These are phyloP conservation scores for Bicyclus anynana DNA, from an alignment of 1,140 invertebrate genomes.

Conservation along the genomic window DNA sequence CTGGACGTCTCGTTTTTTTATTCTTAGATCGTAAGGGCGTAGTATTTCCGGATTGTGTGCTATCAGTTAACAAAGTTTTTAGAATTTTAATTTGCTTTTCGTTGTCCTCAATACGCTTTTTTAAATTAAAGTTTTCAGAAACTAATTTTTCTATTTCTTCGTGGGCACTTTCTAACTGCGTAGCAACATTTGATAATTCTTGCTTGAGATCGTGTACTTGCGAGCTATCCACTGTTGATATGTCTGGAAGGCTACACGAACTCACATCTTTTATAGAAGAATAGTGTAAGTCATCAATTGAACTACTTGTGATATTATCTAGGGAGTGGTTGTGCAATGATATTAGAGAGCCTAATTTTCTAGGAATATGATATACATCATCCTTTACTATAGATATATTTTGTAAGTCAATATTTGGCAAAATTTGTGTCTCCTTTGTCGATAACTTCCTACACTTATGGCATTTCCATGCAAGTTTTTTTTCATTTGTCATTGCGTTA, in stretches of 20 bases:
- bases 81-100: background rate
- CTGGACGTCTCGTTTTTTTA: no score
- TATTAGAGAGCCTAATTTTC: background rate
- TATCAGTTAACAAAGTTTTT: background rate
- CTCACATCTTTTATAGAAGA: background rate
- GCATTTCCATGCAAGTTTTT: background rate
- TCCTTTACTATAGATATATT: no score
- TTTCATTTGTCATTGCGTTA: background rate
- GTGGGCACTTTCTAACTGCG: background rate
- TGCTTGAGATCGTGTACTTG: background rate
- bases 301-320: background rate
- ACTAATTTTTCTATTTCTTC: background rate
- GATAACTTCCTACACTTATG: background rate
- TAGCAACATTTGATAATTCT: background rate
- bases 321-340: background rate
- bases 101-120: background rate
- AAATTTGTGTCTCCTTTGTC: no score
- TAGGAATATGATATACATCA: no score
- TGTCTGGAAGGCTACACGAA: background rate
- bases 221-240: background rate
- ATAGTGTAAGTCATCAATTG: background rate
- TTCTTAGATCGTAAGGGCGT: background rate
- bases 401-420: no score
- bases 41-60: background rate
- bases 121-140: background rate